Base-by-base conservation (phyloP, 1,140 invertebrate genomes). In the Alviniconcha marisindica region DNA sequence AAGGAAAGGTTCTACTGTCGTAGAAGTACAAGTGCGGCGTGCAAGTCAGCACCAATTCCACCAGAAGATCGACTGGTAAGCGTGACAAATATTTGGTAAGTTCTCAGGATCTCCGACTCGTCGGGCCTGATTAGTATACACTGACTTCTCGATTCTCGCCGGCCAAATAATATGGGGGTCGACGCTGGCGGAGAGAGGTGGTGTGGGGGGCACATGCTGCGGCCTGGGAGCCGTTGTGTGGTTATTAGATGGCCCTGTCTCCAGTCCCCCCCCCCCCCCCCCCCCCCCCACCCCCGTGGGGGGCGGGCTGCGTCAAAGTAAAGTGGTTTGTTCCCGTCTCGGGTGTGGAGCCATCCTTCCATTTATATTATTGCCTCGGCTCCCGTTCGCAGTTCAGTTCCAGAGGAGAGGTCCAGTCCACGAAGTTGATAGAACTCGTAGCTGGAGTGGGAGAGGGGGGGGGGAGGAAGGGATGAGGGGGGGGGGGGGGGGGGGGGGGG, bases 361-460 rank as follows among this genome's bases (percentile, higher is more conserved):
- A 66, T 66, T 66, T 66, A 28, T 66, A 66, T 66, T 66, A 66
- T 66, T 66, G 63, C 63, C n/a, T 66, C 63, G n/a, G n/a, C 7
- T 5, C 63, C 15, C 31, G 12, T 33, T 31, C 33, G 0, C 31
- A 48, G 44, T 48, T 18, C 44, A n/a, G n/a, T 48, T 18, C 44
- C 5, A 48, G 44, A 48, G 44, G 18, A 18, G 44, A 48, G 44
- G 44, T 48, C 44, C 44, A 48, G 44, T 5, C 44, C 44, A 48
- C 7, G 18, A 18, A 48, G 44, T 48, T 48, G 18, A 18, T 48
- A 48, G 44, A 48, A 18, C 44, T 48, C 44, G 44, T 5, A 48
- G 7, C 7, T 5, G 44, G 44, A 48, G 44, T 10, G 44, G 44
- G 18, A 48, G 44, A 18, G 44, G 44, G 5, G 18, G 44, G 44